A percentile compares a stretch with the other conserved stretches of the same genome.
These are phyloP conservation scores for Helicoverpa assulta DNA, from an alignment of 2,888 invertebrate species.

Conservation along the genomic window DNA sequence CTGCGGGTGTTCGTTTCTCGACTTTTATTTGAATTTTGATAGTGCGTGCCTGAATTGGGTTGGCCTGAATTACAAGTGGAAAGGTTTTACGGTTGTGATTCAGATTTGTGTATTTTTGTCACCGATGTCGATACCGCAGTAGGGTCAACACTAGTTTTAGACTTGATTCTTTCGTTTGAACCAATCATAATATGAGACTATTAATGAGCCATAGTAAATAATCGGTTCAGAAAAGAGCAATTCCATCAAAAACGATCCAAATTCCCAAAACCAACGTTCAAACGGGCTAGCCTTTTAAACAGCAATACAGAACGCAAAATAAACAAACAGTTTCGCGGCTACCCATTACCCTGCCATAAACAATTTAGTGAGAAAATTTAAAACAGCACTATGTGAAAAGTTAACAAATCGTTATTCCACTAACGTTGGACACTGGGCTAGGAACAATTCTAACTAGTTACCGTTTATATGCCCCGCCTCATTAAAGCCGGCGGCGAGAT, in stretches of 20 bases:
- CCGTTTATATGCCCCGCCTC: conserved; percentile 84
- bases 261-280: conserved; percentile 43
- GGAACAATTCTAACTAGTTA: conserved; percentile 86
- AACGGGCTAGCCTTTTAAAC: conserved; percentile 49
- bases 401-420: conserved; percentile 79
- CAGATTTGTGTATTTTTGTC: neutral
- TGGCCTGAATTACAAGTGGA: conserved; percentile 30
- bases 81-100: conserved; percentile 43
- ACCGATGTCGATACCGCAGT: neutral
- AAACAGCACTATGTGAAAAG: conserved; percentile 71
- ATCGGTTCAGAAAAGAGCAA: neutral
- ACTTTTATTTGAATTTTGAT: conserved; percentile 78
- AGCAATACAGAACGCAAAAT: conserved; percentile 49
- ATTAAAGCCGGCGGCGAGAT: conserved; percentile 91
- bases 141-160: neutral
- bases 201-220: neutral
- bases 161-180: neutral
- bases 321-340: conserved; percentile 62
- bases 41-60: conserved; percentile 65
- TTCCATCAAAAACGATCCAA: conserved; percentile 33
- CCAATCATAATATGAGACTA: neutral
- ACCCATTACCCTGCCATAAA: conserved; percentile 64
- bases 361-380: conserved; percentile 68
- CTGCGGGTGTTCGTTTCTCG: conserved; percentile 77
- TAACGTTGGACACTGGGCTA: conserved; percentile 75